These are phyloP conservation scores for Emydoidea blandingii DNA, from an alignment of 2,797 vertebrate genomes.

Conservation along the genomic window DNA sequence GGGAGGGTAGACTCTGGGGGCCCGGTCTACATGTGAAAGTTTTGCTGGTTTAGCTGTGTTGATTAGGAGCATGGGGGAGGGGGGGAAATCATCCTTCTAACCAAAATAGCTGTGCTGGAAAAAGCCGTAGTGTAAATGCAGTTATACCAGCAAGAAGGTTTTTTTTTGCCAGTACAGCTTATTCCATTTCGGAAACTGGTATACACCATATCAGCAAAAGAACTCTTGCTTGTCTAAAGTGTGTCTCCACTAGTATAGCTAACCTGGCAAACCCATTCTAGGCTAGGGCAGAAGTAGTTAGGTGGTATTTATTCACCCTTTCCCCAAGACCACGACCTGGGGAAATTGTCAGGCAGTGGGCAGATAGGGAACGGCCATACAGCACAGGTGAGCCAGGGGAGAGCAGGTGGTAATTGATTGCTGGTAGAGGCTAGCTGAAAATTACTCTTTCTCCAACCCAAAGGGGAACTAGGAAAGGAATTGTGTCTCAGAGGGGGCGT, in stretches of 20 bases:
- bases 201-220: neutral
- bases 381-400: neutral
- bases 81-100: no score
- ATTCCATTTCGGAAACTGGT: neutral
- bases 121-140: no score
- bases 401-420: neutral
- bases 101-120: no score
- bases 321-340: neutral
- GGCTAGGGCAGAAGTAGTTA: neutral
- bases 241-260: neutral
- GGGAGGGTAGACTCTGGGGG: neutral
- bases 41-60: no score
- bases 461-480: neutral
- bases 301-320: neutral
- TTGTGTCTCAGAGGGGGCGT: neutral
- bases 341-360: neutral
- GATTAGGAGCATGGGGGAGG: no score
- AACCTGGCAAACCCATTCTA: neutral
- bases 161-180: neutral
- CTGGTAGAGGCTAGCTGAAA: neutral
- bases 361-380: neutral
- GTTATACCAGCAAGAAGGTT: neutral
- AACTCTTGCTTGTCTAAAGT: neutral
- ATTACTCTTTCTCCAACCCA: fast-evolving
- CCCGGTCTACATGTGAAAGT: no score